Percentiles rank a stretch among this genome's conserved stretches.
Evolutionary conservation across 2,888 invertebrate species (phyloP).

Genomic region (Perizoma flavofasciatum): DNA sequence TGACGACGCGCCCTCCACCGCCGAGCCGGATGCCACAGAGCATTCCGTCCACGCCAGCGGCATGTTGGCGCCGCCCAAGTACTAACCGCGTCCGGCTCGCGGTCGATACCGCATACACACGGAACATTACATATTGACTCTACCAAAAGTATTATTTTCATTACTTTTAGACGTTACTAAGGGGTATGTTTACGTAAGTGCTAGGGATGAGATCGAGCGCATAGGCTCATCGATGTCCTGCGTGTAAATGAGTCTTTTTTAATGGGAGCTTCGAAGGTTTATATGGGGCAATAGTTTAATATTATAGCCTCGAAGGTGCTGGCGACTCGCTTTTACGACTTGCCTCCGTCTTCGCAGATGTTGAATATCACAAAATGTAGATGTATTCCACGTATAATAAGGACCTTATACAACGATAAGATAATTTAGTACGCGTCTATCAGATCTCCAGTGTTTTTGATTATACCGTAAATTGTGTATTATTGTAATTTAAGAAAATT

Average conservation of each 20-base stretch:
- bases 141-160: conserved; percentile 80
- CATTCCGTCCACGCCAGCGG: conserved; percentile 82
- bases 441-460: conserved; percentile 77
- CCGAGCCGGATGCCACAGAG: conserved; percentile 85
- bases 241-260: conserved; percentile 30
- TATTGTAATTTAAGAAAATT: conserved; percentile 74
- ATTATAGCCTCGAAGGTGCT: conserved; percentile 70
- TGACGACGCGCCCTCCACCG: conserved; percentile 81
- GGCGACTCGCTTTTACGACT: conserved; percentile 78
- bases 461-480: conserved; percentile 71
- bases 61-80: conserved; percentile 81
- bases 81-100: conserved; percentile 67
- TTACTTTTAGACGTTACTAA: conserved; percentile 59
- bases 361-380: conserved; percentile 67
- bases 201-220: conserved; percentile 59
- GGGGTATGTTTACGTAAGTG: conserved; percentile 53
- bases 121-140: conserved; percentile 64
- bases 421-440: conserved; percentile 63
- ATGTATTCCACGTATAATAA: conserved; percentile 64
- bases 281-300: conserved; percentile 62
- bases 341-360: conserved; percentile 76
- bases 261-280: conserved; percentile 68
- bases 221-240: conserved; percentile 47
- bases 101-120: conserved; percentile 43
- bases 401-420: conserved; percentile 68